Evolutionary conservation across 2,113 vertebrate species (phyloP).

Genomic region (Perca fluviatilis): DNA sequence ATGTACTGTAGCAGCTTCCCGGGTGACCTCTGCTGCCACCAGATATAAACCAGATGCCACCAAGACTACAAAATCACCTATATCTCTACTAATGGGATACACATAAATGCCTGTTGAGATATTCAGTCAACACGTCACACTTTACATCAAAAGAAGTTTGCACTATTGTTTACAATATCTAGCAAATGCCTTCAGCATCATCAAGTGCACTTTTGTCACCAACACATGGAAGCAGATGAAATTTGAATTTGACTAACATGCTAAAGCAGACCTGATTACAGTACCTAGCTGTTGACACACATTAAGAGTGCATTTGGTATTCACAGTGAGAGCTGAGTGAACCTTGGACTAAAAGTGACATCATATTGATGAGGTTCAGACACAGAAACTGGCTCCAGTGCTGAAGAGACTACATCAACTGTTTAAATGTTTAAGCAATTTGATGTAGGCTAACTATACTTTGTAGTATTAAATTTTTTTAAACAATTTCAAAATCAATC

Average conservation of each 20-base stretch:
- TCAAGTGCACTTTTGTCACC: background rate
- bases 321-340: constrained; percentile 63
- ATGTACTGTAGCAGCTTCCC: background rate
- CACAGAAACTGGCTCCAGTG: background rate
- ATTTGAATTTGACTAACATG: constrained; percentile 24
- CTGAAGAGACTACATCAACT: background rate
- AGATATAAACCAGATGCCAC: background rate
- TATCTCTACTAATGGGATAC: background rate
- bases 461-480: background rate
- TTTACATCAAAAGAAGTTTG: background rate
- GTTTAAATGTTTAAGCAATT: too few relatives aligned
- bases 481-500: background rate
- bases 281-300: background rate
- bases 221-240: background rate
- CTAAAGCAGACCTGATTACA: background rate
- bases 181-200: background rate
- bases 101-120: background rate
- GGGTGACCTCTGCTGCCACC: background rate
- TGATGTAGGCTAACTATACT: background rate
- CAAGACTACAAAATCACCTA: background rate
- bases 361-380: constrained; percentile 28
- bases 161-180: background rate
- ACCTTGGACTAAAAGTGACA: constrained; percentile 4
- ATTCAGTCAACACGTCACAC: background rate
- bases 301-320: constrained; percentile 59